These are phyloP conservation scores for Blera fallax DNA, from an alignment of 2,888 invertebrate genomes.

Conservation along the genomic window DNA sequence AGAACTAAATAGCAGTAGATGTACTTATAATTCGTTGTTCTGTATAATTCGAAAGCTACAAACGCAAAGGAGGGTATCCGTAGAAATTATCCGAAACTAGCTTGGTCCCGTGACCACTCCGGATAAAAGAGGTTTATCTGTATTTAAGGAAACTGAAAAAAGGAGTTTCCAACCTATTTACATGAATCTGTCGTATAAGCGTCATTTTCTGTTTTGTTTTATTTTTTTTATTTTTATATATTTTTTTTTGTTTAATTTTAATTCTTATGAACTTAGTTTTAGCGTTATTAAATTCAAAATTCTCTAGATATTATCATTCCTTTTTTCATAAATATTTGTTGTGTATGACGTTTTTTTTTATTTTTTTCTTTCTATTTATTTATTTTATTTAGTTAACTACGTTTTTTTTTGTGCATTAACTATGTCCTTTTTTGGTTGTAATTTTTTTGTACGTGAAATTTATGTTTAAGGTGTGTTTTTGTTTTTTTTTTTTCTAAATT, in stretches of 20 bases:
- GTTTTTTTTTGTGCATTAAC: not conserved
- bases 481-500: not conserved
- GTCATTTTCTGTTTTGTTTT: not conserved
- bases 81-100: too few species aligned
- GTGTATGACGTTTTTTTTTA: not conserved
- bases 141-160: conserved; percentile 1
- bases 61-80: too few species aligned
- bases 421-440: conserved; percentile 1
- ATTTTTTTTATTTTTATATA: not conserved
- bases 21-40: too few species aligned
- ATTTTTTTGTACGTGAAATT: conserved; percentile 1
- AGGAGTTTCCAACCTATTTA: conserved; percentile 21
- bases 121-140: too few species aligned
- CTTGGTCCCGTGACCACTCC: too few species aligned
- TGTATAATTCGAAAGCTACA: too few species aligned
- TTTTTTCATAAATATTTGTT: conserved; percentile 3
- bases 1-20: too few species aligned
- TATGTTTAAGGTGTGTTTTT: not conserved
- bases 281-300: not conserved
- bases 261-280: not conserved
- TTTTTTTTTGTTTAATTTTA: too few species aligned
- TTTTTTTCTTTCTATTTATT: not conserved
- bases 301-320: not conserved
- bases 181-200: conserved; percentile 7
- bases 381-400: not conserved